Evolutionary conservation across 2,888 invertebrate species (phyloP).

Genomic region (Molanna angustata): DNA sequence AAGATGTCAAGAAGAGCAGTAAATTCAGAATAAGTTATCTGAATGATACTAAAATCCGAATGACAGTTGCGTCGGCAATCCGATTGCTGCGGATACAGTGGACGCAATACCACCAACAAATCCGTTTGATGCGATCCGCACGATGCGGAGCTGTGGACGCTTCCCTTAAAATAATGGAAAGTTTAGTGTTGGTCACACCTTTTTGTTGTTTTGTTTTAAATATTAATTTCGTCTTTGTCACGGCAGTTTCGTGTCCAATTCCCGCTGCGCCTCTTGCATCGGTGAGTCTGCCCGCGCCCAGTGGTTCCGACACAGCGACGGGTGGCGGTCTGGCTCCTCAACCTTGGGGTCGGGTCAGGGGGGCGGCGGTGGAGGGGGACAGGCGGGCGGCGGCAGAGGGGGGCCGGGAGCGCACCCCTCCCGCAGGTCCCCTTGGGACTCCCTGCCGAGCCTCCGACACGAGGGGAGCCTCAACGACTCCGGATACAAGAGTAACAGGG

Average conservation of each 20-base stretch:
- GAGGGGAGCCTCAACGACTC: slow-evolving; percentile 85
- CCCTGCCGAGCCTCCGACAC: slow-evolving; percentile 78
- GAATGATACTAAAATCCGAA: no score
- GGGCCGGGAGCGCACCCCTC: slow-evolving; percentile 61
- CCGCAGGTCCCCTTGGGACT: slow-evolving; percentile 85
- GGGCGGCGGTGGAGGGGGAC: slow-evolving; percentile 45
- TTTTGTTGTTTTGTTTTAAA: no score
- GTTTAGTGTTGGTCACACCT: no score
- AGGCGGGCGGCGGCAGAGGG: slow-evolving; percentile 67
- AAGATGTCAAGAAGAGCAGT: no score
- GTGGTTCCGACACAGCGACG: slow-evolving; percentile 88
- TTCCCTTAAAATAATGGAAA: no score
- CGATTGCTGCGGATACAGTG: no score
- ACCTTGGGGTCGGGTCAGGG: slow-evolving; percentile 62
- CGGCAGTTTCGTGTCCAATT: slow-evolving; percentile 59
- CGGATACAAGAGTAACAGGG: slow-evolving; percentile 81
- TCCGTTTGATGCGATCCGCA: no score
- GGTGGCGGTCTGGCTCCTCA: slow-evolving; percentile 77
- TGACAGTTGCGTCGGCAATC: no score
- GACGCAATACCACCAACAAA: no score
- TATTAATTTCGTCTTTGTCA: no score
- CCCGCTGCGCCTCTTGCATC: slow-evolving; percentile 81
- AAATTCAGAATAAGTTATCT: no score
- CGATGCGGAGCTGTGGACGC: no score
- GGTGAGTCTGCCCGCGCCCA: slow-evolving; percentile 87